Base-by-base conservation (phyloP, 2,113 vertebrate genomes). In the Mesocricetus auratus region DNA sequence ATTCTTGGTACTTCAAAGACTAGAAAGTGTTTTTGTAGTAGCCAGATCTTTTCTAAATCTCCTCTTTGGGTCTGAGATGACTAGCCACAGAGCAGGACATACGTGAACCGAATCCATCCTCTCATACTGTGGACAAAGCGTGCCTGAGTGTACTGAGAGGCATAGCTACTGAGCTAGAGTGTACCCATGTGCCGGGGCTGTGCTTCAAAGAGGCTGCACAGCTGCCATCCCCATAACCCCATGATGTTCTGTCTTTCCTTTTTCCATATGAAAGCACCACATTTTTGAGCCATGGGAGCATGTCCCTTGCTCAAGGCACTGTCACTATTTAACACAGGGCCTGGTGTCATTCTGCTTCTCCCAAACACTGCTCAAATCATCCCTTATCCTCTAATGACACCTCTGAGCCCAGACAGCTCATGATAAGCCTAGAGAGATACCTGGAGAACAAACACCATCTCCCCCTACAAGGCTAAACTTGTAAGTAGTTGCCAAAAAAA, bases 161-260 rank as follows among this genome's bases (percentile, higher is more conserved):
- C 15, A 77, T 31, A 81, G 29, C 6, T 13, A 7, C 33, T 58
- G 39, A 78, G 71, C 15, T 17, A 64, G 11, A 36, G 7, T 39
- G 4, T 31, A 77, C 36, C 22, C 15, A 0, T 0, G 10, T 62
- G 7, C 3, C 21, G 74, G 15, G 64, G 8, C 0, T 2, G 1
- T 22, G 39, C 45, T 87, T 71, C 45, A 11, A 13, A 39, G 53
- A 75, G 26, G n/a, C 16, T 31, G 15, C 50, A 58, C 60, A 79
- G 62, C 45, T 56, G 77, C 73, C 64, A 45, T 12, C 12, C 68
- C 29, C 26, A 19, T 13, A 29, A 9, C 0, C 31, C 7, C 62
- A 2, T 0, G 5, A 31, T 33, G 4, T 12, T 21, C 31, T 26
- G 1, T 36, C 31, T 36, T 62, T 79, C 24, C 29, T 89, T 58